These are phyloP conservation scores for Adela reaumurella DNA, from an alignment of 2,888 invertebrate species.

Conservation along the genomic window DNA sequence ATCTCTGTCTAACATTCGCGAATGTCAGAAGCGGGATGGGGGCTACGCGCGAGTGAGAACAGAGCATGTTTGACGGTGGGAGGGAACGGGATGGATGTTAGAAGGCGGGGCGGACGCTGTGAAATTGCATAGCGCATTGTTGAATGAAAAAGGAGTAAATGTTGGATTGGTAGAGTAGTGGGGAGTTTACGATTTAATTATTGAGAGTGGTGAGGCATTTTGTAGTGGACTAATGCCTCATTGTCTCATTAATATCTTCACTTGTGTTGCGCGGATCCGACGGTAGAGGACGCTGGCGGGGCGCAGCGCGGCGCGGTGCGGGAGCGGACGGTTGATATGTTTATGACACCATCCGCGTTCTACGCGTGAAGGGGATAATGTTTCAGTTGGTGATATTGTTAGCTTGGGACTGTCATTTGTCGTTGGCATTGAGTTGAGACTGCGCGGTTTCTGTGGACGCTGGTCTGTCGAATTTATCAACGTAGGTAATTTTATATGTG, in stretches of 20 bases:
- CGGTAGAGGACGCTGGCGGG: slow-evolving; percentile 14
- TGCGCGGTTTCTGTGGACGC: too few species aligned
- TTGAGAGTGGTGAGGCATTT: slow-evolving; percentile 57
- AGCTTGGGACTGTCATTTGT: too few species aligned
- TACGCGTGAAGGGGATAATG: too few species aligned
- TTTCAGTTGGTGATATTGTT: too few species aligned
- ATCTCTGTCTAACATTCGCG: background rate
- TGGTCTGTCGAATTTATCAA: too few species aligned
- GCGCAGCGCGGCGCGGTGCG: slow-evolving; percentile 21
- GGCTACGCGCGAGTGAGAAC: background rate
- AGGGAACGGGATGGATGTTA: background rate
- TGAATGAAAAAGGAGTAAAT: slow-evolving; percentile 58
- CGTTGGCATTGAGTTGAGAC: too few species aligned
- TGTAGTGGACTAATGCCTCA: slow-evolving; percentile 56
- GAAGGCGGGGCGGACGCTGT: background rate
- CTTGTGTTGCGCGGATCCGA: background rate
- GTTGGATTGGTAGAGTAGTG: slow-evolving; percentile 46
- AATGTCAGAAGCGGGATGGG: background rate
- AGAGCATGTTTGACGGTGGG: background rate
- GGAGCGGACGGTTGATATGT: slow-evolving; percentile 46
- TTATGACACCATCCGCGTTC: slow-evolving; percentile 21
- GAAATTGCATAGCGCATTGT: slow-evolving; percentile 51
- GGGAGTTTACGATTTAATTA: slow-evolving; percentile 58
- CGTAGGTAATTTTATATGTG: too few species aligned
- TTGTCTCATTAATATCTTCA: slow-evolving; percentile 54